phyloP scores from a whole-genome alignment of 2,113 vertebrate genomes.

The Bubo blakistoni region DNA sequence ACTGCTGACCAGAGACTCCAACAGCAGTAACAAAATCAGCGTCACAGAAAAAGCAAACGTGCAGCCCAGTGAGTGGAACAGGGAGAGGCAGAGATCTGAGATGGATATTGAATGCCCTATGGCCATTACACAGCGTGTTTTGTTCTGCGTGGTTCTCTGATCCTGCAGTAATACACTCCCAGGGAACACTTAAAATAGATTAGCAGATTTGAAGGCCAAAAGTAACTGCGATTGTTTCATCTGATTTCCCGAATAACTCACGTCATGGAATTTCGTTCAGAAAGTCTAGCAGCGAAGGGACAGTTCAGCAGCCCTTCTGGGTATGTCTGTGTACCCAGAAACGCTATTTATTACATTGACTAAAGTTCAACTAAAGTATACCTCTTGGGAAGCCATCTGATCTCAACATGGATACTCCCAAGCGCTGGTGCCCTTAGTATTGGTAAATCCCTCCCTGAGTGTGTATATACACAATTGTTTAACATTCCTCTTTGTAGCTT shows the following conservation, averaged over 20 bases:
- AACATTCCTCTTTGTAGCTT: background rate
- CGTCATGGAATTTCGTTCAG: background rate
- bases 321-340: background rate
- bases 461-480: background rate
- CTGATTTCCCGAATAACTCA: background rate
- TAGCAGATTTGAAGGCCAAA: constrained; percentile 1
- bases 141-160: constrained; percentile 1
- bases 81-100: background rate
- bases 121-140: background rate
- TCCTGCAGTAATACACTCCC: background rate
- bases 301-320: background rate
- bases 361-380: background rate
- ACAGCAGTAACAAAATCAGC: background rate
- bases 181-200: constrained; percentile 29
- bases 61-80: background rate
- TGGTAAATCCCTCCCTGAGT: background rate
- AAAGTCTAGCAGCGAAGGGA: background rate
- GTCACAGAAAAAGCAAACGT: background rate
- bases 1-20: background rate
- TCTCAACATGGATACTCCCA: background rate
- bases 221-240: background rate
- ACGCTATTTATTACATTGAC: background rate
- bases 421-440: background rate
- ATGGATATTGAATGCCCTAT: background rate
- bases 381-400: background rate